phyloP scores from a whole-genome alignment of 2,113 vertebrate species.

The Anarhynchus alexandrinus region DNA sequence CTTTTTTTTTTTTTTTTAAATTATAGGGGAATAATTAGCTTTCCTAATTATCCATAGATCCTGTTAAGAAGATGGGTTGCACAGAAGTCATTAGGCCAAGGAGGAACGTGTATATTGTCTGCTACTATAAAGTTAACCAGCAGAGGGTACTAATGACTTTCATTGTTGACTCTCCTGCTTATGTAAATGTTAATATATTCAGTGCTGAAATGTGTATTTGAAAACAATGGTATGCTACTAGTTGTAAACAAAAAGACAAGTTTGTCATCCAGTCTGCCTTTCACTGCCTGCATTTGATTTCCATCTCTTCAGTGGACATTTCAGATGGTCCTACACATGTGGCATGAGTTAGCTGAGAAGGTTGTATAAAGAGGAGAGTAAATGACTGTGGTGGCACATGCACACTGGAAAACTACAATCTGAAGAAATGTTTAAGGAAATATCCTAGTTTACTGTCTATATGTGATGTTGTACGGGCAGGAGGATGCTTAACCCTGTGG shows the following conservation, averaged over 20 bases:
- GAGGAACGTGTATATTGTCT: not conserved
- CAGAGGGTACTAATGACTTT: conserved; percentile 67
- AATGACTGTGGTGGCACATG: accelerated
- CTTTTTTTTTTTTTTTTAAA: not conserved
- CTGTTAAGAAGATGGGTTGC: not conserved
- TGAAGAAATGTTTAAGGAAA: not conserved
- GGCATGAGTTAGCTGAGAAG: not conserved
- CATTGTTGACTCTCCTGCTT: not conserved
- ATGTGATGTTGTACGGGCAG: not conserved
- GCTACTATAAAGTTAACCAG: conserved; percentile 31
- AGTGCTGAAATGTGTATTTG: not conserved
- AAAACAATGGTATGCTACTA: not conserved
- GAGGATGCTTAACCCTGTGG: not conserved
- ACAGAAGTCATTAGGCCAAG: not conserved
- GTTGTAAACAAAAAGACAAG: not conserved
- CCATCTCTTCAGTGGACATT: not conserved
- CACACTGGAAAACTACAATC: accelerated
- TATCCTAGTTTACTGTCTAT: not conserved
- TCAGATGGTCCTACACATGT: not conserved
- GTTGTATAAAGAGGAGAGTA: not conserved
- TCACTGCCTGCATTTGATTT: not conserved
- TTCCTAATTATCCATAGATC: not conserved
- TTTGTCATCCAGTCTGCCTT: not conserved
- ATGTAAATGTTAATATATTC: conserved; percentile 12
- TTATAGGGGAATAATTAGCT: not conserved